Evolutionary conservation across 2,888 invertebrate species (phyloP).

Genomic region (Carpatolechia fugitivella): DNA sequence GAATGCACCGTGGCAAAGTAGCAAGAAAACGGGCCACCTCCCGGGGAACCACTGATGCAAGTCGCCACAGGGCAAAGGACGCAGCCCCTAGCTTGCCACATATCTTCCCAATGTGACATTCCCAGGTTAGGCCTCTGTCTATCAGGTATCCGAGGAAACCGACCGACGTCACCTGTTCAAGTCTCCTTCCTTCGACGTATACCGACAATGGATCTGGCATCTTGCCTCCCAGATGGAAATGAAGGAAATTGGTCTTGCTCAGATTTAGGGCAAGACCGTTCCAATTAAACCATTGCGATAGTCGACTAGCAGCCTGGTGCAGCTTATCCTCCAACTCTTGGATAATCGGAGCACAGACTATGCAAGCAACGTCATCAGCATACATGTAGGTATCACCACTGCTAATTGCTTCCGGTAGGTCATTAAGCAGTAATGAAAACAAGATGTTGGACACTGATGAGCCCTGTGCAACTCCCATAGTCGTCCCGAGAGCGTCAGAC

Average conservation of each 20-base stretch:
- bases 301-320: not conserved
- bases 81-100: too few relatives aligned
- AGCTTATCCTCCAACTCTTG: not conserved
- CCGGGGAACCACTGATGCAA: too few relatives aligned
- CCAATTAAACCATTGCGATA: not conserved
- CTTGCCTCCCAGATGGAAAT: too few relatives aligned
- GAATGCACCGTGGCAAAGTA: too few relatives aligned
- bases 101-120: too few relatives aligned
- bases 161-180: too few relatives aligned
- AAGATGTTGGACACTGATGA: slow-evolving; percentile 14
- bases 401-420: slow-evolving; percentile 5
- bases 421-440: slow-evolving; percentile 9
- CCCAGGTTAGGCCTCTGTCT: too few relatives aligned
- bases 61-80: too few relatives aligned
- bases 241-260: not conserved
- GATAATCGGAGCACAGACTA: not conserved
- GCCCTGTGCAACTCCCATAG: slow-evolving; percentile 16
- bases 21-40: too few relatives aligned
- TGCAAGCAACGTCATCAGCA: slow-evolving; percentile 1
- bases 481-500: slow-evolving; percentile 5
- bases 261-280: slow-evolving; percentile 7
- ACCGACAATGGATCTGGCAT: too few relatives aligned
- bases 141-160: too few relatives aligned
- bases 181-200: too few relatives aligned
- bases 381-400: slow-evolving; percentile 4